phyloP scores from a whole-genome alignment of 2,797 vertebrate species.

The Staurois parvus region DNA sequence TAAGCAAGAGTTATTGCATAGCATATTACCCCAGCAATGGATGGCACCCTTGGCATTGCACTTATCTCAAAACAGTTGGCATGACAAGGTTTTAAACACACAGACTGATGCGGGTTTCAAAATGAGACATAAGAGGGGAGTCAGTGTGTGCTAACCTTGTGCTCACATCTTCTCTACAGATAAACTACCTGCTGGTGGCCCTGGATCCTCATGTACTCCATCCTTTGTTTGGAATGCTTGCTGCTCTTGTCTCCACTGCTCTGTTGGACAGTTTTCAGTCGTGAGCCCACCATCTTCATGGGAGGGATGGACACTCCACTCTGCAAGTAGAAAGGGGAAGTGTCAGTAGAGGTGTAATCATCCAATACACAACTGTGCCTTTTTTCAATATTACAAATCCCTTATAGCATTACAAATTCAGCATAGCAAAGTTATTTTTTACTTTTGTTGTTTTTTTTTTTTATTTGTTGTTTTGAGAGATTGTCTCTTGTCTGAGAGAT shows the following conservation, averaged over 20 bases:
- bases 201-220: conserved; percentile 91
- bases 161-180: conserved; percentile 73
- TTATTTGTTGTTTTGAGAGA: too few species aligned
- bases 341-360: background rate
- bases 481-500: too few species aligned
- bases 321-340: conserved; percentile 69
- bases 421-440: too few species aligned
- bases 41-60: background rate
- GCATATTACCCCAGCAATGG: too few species aligned
- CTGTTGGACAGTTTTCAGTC: conserved; percentile 92
- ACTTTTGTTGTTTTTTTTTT: too few species aligned
- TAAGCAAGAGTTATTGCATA: too few species aligned
- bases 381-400: too few species aligned
- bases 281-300: conserved; percentile 84
- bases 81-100: conserved; percentile 15
- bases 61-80: background rate
- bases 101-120: conserved; percentile 15
- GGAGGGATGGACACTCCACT: conserved; percentile 80
- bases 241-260: conserved; percentile 89
- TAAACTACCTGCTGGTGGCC: conserved; percentile 94
- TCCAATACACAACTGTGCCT: too few species aligned
- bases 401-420: too few species aligned
- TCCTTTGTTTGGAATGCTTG: conserved; percentile 89
- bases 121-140: conserved; percentile 11
- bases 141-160: conserved; percentile 57